These are phyloP conservation scores for Nasonia giraulti DNA, from an alignment of 1,140 invertebrate species.

Conservation along the genomic window DNA sequence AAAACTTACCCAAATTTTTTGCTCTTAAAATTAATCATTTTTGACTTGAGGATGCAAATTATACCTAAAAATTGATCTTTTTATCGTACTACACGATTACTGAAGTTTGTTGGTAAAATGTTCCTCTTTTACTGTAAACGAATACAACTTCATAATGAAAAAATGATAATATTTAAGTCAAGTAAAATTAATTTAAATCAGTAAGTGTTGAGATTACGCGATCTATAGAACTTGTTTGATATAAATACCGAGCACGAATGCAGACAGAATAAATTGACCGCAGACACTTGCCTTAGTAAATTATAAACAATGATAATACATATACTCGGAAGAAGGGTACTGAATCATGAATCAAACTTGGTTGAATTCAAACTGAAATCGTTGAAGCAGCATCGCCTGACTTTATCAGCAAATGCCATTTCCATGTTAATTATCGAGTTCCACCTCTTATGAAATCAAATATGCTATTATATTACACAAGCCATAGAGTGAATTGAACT, in stretches of 20 bases:
- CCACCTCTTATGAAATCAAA: constrained; percentile 4
- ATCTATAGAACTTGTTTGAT: neutral
- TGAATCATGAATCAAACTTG: constrained; percentile 5
- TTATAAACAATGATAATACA: neutral
- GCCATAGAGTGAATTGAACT: neutral
- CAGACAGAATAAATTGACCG: neutral
- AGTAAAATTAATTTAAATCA: too few species aligned
- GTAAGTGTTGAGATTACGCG: neutral
- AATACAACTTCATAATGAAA: too few species aligned
- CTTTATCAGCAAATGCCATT: neutral
- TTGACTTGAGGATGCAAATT: too few species aligned
- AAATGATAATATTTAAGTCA: too few species aligned
- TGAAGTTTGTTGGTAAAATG: too few species aligned
- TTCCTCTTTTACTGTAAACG: too few species aligned
- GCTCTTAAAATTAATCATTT: neutral
- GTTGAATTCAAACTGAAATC: neutral
- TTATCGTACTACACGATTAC: too few species aligned
- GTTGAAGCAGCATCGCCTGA: neutral
- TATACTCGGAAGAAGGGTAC: neutral
- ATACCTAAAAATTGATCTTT: too few species aligned
- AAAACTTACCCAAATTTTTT: neutral
- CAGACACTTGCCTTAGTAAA: neutral
- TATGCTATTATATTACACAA: neutral
- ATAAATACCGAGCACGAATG: neutral
- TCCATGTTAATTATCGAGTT: constrained; percentile 1